Conservation (phyloP, 2,113 vertebrate genomes). For the Steatornis caripensis region DNA sequence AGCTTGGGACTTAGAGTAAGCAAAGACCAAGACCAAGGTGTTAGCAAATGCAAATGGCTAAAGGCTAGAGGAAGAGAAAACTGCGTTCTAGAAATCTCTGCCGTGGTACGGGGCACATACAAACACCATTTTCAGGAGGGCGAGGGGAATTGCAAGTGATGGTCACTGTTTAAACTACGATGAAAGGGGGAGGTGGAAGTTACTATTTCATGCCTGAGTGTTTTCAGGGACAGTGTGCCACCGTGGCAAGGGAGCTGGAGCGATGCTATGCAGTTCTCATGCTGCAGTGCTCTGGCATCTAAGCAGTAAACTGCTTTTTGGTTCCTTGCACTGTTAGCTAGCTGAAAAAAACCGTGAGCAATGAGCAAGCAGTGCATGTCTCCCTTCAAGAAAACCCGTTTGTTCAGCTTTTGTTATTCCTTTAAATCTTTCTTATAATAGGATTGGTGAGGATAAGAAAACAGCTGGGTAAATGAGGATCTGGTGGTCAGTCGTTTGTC, state of each 20-base stretch:
- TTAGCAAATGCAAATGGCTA: background rate
- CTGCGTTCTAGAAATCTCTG: background rate
- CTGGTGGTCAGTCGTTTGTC: background rate
- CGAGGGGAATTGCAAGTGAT: background rate
- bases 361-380: constrained; percentile 24
- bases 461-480: background rate
- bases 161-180: background rate
- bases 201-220: background rate
- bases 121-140: background rate
- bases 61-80: background rate
- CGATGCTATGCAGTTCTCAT: background rate
- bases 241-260: background rate
- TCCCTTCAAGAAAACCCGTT: background rate
- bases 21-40: background rate
- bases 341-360: background rate
- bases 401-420: background rate
- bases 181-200: background rate
- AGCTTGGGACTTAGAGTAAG: background rate
- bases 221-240: background rate
- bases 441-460: background rate
- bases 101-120: background rate
- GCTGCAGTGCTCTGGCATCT: constrained; percentile 24
- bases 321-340: constrained; percentile 22
- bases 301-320: constrained; percentile 19
- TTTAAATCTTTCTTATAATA: constrained; percentile 2